These are phyloP conservation scores for Reticulitermes speratus DNA, from an alignment of 1,140 invertebrate genomes.

Conservation along the genomic window DNA sequence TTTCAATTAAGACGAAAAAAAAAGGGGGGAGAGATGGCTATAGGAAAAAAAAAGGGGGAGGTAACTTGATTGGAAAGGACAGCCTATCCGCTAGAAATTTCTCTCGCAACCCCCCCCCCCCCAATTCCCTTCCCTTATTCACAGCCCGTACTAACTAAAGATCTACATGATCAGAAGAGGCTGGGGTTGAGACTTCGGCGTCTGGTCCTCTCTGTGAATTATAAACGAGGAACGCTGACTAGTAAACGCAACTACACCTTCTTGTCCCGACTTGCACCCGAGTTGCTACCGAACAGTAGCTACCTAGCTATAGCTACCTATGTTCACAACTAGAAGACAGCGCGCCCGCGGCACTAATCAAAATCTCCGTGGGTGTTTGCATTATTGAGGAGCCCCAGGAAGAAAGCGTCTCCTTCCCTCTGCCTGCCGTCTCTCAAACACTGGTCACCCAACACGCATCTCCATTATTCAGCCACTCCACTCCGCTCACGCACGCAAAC, in stretches of 20 bases:
- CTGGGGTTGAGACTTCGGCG: background rate
- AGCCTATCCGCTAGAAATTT: constrained; percentile 16
- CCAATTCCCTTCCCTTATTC: background rate
- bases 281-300: too few relatives aligned
- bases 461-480: too few relatives aligned
- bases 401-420: background rate
- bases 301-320: background rate
- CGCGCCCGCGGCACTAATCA: background rate
- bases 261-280: background rate
- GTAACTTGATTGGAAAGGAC: constrained; percentile 36
- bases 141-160: constrained; percentile 27
- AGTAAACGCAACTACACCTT: background rate
- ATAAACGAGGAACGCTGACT: constrained; percentile 27
- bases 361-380: constrained; percentile 14
- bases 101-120: background rate
- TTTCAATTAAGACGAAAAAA: constrained; percentile 37
- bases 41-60: constrained; percentile 26
- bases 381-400: background rate
- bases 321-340: background rate
- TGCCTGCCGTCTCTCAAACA: background rate
- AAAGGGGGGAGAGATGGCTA: constrained; percentile 17
- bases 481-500: too few relatives aligned
- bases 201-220: constrained; percentile 23
- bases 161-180: constrained; percentile 26
- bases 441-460: background rate